Percentiles rank a stretch among this genome's conserved stretches.
These are phyloP conservation scores for Pseudonaja textilis DNA, from an alignment of 2,113 vertebrate genomes.

Conservation along the genomic window DNA sequence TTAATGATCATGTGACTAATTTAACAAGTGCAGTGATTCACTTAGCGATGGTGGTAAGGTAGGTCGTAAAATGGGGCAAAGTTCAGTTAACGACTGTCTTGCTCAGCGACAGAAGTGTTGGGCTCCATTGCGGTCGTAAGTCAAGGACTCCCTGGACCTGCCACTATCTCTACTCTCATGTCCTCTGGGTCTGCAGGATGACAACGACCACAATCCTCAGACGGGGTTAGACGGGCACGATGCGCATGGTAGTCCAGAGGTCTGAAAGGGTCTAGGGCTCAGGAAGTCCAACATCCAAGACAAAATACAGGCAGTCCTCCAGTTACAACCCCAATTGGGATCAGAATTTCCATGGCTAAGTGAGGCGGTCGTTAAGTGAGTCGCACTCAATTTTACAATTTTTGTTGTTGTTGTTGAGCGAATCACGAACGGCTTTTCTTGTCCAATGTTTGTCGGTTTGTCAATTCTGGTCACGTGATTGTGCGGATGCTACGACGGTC, in stretches of 20 bases:
- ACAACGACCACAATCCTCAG: neutral
- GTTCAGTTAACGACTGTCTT: neutral
- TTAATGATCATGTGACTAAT: neutral
- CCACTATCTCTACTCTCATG: neutral
- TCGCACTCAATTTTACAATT: neutral
- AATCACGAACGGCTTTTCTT: neutral
- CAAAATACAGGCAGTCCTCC: neutral
- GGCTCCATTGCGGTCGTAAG: neutral
- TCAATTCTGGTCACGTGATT: too few species aligned
- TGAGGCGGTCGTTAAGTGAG: rapidly evolving
- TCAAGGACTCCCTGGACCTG: too few species aligned
- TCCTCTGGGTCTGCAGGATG: neutral
- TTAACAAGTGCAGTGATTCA: neutral
- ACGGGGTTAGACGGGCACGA: neutral
- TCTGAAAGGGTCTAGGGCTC: neutral
- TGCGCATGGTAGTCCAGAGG: neutral
- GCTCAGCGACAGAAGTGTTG: neutral
- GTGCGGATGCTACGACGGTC: neutral
- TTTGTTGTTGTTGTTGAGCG: neutral
- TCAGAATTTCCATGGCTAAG: neutral
- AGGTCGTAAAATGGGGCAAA: neutral
- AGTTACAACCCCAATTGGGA: neutral
- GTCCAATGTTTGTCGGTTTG: neutral
- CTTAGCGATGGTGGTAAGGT: neutral
- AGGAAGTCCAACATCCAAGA: neutral